Conservation (phyloP, 2,113 vertebrate species). For the Brachyhypopomus occidentalis region DNA sequence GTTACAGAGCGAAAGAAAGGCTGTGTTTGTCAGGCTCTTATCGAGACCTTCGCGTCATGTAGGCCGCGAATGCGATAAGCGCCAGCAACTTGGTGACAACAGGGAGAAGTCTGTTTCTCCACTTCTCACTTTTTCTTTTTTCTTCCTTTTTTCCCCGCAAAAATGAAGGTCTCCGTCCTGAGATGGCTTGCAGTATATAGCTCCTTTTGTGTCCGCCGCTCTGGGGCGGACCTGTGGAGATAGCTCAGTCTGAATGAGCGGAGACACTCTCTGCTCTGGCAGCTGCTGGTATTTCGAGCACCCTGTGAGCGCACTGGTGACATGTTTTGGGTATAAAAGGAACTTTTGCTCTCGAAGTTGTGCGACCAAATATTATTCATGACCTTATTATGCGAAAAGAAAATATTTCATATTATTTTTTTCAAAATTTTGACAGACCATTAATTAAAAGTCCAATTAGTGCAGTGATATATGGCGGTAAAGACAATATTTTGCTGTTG, state of each 20-base stretch:
- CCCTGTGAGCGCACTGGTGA: neutral
- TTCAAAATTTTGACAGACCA: neutral
- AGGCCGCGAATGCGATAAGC: constrained; percentile 58
- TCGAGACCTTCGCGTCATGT: constrained; percentile 55
- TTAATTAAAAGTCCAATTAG: neutral
- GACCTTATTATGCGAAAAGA: neutral
- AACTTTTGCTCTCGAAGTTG: neutral
- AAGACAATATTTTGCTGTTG: too few relatives aligned
- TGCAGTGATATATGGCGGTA: neutral
- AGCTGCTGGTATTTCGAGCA: too few relatives aligned
- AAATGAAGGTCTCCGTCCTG: too few relatives aligned
- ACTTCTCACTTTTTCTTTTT: constrained; percentile 17
- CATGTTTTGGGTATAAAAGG: neutral
- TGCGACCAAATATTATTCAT: neutral
- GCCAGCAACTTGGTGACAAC: constrained; percentile 44
- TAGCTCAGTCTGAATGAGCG: constrained; percentile 7
- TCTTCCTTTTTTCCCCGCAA: too few relatives aligned
- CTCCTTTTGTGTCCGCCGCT: constrained; percentile 19
- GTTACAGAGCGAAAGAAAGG: constrained; percentile 59
- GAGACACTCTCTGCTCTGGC: neutral
- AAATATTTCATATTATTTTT: neutral
- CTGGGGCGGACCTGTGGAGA: constrained; percentile 5
- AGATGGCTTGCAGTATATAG: neutral
- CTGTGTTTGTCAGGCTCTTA: constrained; percentile 56
- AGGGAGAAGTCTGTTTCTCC: constrained; percentile 58